These are phyloP conservation scores for Catocala sponsa DNA, from an alignment of 2,888 invertebrate species.

Conservation along the genomic window DNA sequence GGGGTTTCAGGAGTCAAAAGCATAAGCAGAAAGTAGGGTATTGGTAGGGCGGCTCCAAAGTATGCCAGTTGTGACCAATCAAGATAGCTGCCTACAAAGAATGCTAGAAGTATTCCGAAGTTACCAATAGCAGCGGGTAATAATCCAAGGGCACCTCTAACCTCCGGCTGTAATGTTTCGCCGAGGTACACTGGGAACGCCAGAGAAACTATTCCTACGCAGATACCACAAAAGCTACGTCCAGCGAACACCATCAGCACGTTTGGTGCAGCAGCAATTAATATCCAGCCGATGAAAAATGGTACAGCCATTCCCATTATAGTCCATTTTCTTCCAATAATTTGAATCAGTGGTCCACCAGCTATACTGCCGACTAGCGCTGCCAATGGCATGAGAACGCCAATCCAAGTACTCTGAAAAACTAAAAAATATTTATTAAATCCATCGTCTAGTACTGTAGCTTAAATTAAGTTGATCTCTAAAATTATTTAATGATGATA, in stretches of 20 bases:
- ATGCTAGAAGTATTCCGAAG: constrained; percentile 93
- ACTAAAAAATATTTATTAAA: constrained; percentile 37
- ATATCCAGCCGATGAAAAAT: constrained; percentile 94
- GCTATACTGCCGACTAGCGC: constrained; percentile 94
- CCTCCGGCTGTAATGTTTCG: constrained; percentile 97
- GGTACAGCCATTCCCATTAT: constrained; percentile 93
- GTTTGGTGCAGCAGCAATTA: constrained; percentile 93
- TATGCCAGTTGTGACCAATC: constrained; percentile 95
- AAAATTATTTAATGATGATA: too few relatives aligned
- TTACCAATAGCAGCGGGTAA: constrained; percentile 96
- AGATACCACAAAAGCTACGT: constrained; percentile 94
- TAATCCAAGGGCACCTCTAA: constrained; percentile 96
- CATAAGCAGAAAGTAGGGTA: constrained; percentile 94
- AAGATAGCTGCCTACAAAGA: constrained; percentile 92
- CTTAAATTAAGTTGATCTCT: too few relatives aligned
- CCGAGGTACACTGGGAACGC: constrained; percentile 97
- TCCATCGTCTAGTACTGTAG: too few relatives aligned
- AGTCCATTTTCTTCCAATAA: constrained; percentile 93
- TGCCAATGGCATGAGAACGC: constrained; percentile 95
- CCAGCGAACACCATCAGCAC: constrained; percentile 93
- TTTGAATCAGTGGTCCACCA: constrained; percentile 96
- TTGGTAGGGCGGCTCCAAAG: constrained; percentile 92
- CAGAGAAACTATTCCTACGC: constrained; percentile 95
- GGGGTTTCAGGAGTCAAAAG: constrained; percentile 97
- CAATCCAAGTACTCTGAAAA: constrained; percentile 94